phyloP scores from a whole-genome alignment of 2,888 invertebrate species.

The Phengaris arion region DNA sequence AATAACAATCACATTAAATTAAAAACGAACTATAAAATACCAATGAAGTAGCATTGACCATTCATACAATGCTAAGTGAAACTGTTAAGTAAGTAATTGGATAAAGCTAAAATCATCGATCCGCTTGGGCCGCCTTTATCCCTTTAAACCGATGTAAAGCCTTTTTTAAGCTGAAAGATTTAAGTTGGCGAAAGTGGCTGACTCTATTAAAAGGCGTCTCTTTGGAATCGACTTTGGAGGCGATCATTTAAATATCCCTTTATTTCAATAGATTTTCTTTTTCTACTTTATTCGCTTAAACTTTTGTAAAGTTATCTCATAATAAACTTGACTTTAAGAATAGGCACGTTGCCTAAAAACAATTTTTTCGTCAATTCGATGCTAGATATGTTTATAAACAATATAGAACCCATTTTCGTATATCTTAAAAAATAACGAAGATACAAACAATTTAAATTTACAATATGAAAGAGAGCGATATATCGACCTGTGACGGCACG shows the following conservation, averaged over 20 bases:
- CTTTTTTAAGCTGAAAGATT: constrained; percentile 78
- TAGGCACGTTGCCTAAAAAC: too few species aligned
- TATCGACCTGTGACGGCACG: too few species aligned
- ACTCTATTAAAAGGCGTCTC: constrained; percentile 76
- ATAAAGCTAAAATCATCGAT: constrained; percentile 67
- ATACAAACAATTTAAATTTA: too few species aligned
- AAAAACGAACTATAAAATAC: neutral
- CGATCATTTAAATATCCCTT: constrained; percentile 39
- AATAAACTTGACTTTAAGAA: too few species aligned
- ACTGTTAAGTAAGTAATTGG: constrained; percentile 55
- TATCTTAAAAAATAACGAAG: too few species aligned
- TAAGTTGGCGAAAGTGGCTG: constrained; percentile 76
- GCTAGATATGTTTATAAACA: too few species aligned
- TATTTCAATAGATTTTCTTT: constrained; percentile 35
- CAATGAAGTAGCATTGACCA: neutral
- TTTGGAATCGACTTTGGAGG: constrained; percentile 45
- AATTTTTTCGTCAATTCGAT: too few species aligned
- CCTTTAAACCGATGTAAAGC: constrained; percentile 78
- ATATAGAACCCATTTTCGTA: too few species aligned
- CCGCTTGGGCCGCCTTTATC: constrained; percentile 69
- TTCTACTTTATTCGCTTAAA: constrained; percentile 20
- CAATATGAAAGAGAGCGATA: too few species aligned
- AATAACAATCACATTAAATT: too few species aligned
- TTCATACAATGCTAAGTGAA: constrained; percentile 22
- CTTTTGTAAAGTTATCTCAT: constrained; percentile 10